Evolutionary conservation across 2,113 vertebrate genomes (phyloP), one percentile per base, ranked within the genome.

Genomic region (Sardina pilchardus): DNA sequence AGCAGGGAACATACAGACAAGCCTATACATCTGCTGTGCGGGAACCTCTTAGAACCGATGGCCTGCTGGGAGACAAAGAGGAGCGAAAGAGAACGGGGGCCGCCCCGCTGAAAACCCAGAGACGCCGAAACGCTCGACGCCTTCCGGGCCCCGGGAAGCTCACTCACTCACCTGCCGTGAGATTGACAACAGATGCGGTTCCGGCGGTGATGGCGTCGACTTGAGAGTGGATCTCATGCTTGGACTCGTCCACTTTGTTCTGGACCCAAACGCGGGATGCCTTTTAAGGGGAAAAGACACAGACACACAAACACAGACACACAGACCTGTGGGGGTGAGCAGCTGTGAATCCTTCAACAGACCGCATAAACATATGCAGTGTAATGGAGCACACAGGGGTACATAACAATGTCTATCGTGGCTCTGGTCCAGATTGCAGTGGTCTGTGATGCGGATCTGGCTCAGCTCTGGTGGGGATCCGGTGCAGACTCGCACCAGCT

Each of bases 241-340:
- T 99, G 87, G 99, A 99, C 93, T 99, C 98, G 85, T 99, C 99
- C 86, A 99, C 97, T 94, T 99, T 99, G 95, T 99, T 99, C 94
- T 98, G 98, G 93, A 99, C 96, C 99, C 99, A 99, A 75, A 99
- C 97, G 90, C 98, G 96, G 81, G 99, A 99, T 5, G 98, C 99
- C 98, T 99, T 90, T 93, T 4, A 44, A 78, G 43, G 86, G 67
- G 88, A 89, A 86, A 89, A 26, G n/a, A 67, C 3, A 21, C n/a
- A 86, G 84, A 80, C 3, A 78, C 30, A 16, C 4, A 36, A 34
- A 71, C n/a, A 26, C 1, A 34, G 10, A 10, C 1, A 34, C n/a
- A 26, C 1, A 34, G 10, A 10, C 1, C 14, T 12, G 71, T 16
- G 71, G 26, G 30, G 12, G 34, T 42, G 39, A 34, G 71, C 71